These are phyloP conservation scores for Melanotaenia parkinsoni DNA, from an alignment of 2,797 vertebrate genomes.

Conservation along the genomic window DNA sequence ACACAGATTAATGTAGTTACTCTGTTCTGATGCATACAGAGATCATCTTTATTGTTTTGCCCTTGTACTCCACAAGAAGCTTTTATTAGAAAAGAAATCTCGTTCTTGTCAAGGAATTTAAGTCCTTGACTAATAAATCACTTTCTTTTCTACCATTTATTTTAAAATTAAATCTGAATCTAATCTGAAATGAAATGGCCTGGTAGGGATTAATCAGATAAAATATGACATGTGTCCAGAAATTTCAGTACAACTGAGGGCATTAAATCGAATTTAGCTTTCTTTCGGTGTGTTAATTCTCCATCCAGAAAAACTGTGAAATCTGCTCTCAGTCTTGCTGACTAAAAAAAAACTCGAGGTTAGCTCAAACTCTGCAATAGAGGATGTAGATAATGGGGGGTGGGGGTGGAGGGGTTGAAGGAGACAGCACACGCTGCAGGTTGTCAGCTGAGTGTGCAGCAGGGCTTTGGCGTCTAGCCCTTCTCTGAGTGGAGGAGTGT, in stretches of 20 bases:
- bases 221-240: no score
- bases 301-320: slow-evolving; percentile 1
- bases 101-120: neutral
- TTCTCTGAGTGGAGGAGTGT: slow-evolving; percentile 63
- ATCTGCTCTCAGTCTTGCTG: slow-evolving; percentile 11
- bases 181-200: slow-evolving; percentile 4
- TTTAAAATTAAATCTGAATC: no score
- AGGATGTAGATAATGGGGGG: slow-evolving; percentile 24
- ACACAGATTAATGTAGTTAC: slow-evolving; percentile 1
- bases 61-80: no score
- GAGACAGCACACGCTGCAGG: slow-evolving; percentile 47
- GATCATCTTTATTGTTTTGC: neutral
- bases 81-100: neutral
- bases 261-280: neutral
- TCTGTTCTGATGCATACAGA: slow-evolving; percentile 5
- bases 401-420: slow-evolving; percentile 7
- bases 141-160: neutral
- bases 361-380: slow-evolving; percentile 18
- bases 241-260: no score
- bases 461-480: slow-evolving; percentile 39
- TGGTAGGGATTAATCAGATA: no score
- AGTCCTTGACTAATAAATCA: neutral
- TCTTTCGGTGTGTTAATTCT: neutral
- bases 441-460: slow-evolving; percentile 68
- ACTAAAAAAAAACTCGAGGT: slow-evolving; percentile 1